Evolutionary conservation across 2,888 invertebrate genomes (phyloP).

Genomic region (Ceraclea dissimilis): DNA sequence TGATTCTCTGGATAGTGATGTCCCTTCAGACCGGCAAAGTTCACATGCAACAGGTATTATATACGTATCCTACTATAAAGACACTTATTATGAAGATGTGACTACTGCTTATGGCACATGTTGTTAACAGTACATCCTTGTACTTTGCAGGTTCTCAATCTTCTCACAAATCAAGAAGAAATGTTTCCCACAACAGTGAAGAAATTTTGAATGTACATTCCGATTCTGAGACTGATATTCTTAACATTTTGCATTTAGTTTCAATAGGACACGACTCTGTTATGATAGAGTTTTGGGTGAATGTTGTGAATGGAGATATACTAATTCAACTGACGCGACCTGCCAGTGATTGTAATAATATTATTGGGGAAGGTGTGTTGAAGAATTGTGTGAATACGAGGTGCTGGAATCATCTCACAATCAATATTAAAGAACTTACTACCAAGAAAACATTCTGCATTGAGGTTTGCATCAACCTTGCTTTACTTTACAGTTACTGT

Average conservation of each 20-base stretch:
- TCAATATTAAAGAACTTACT: slow-evolving; percentile 51
- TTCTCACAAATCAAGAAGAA: background rate
- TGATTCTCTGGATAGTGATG: slow-evolving; percentile 15
- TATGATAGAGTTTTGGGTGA: slow-evolving; percentile 55
- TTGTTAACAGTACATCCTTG: background rate
- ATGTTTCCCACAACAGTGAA: background rate
- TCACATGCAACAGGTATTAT: no score
- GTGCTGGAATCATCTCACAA: slow-evolving; percentile 50
- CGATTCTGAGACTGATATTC: background rate
- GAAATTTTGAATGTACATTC: background rate
- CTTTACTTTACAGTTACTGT: no score
- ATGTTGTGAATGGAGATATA: slow-evolving; percentile 41
- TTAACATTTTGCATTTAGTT: slow-evolving; percentile 43
- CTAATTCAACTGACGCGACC: slow-evolving; percentile 47
- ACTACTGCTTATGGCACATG: background rate
- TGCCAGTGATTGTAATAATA: slow-evolving; percentile 42
- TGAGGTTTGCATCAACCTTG: slow-evolving; percentile 33
- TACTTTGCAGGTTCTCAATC: background rate
- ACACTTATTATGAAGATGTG: no score
- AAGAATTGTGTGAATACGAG: slow-evolving; percentile 40
- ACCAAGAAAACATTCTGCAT: slow-evolving; percentile 49
- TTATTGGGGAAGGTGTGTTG: slow-evolving; percentile 45
- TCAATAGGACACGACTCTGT: slow-evolving; percentile 57
- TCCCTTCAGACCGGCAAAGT: slow-evolving; percentile 16
- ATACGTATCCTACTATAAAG: no score